Conservation (phyloP, 30 jellyfish, hydroid and myxozoan genomes). For the Mastigias papua region DNA sequence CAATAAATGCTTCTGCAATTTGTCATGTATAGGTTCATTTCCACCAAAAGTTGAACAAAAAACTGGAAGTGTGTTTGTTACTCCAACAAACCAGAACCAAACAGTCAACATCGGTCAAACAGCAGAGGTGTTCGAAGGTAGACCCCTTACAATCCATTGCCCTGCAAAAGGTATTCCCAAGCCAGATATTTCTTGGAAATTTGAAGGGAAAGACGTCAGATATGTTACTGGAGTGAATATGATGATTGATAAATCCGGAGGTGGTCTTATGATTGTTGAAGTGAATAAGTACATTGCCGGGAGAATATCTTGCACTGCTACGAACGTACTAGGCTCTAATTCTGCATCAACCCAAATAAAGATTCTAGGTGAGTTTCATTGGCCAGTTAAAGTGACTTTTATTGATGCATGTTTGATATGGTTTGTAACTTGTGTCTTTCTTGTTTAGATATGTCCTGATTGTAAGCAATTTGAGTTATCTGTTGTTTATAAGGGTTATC, state of each 20-base stretch:
- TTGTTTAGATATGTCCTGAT: too few species aligned
- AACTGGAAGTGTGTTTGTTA: constrained; percentile 45
- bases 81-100: constrained; percentile 36
- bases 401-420: too few species aligned
- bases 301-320: constrained; percentile 76
- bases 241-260: constrained; percentile 77
- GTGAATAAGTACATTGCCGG: constrained; percentile 75
- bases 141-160: constrained; percentile 76
- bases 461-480: too few species aligned
- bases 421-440: too few species aligned
- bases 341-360: constrained; percentile 67
- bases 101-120: constrained; percentile 80
- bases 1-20: too few species aligned
- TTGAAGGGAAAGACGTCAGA: constrained; percentile 58
- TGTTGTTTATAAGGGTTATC: too few species aligned
- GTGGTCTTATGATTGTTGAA: constrained; percentile 76
- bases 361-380: constrained; percentile 77
- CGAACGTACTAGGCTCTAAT: constrained; percentile 70
- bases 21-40: constrained; percentile 69
- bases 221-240: constrained; percentile 24
- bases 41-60: constrained; percentile 61
- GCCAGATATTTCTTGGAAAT: constrained; percentile 77
- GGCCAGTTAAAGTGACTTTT: too few species aligned
- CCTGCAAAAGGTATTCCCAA: constrained; percentile 78
- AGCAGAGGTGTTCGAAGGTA: constrained; percentile 79